phyloP scores from a whole-genome alignment of 2,888 invertebrate genomes.

The Acronicta alni region DNA sequence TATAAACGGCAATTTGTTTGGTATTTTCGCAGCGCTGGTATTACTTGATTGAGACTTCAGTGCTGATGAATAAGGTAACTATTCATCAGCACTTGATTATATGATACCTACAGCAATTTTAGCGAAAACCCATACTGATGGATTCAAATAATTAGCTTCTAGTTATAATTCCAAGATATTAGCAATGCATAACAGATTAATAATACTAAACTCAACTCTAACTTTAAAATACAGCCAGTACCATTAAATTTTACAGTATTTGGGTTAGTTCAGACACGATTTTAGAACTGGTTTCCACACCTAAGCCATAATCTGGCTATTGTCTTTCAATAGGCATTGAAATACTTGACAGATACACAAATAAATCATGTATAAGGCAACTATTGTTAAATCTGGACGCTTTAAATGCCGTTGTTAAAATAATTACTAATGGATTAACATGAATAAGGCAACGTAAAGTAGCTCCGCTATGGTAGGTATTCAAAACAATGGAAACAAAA shows the following conservation, averaged over 20 bases:
- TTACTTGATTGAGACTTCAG: conserved; percentile 33
- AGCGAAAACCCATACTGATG: not conserved
- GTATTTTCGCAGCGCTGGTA: conserved; percentile 37
- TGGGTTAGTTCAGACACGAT: conserved; percentile 41
- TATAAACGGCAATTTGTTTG: conserved; percentile 51
- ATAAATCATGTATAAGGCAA: conserved; percentile 30
- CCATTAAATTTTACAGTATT: conserved; percentile 32
- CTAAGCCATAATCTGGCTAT: conserved; percentile 38
- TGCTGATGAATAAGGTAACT: conserved; percentile 25
- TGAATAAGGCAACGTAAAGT: conserved; percentile 8
- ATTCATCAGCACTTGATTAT: too few species aligned
- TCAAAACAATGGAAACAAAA: conserved; percentile 18
- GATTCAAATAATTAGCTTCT: not conserved
- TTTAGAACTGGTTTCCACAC: conserved; percentile 37
- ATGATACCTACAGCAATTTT: too few species aligned
- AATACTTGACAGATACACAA: conserved; percentile 39
- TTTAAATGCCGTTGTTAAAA: conserved; percentile 17
- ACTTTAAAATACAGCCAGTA: not conserved
- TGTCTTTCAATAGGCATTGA: conserved; percentile 35
- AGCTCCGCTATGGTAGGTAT: conserved; percentile 4
- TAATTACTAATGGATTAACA: conserved; percentile 1
- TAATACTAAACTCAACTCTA: too few species aligned
- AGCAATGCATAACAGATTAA: conserved; percentile 16
- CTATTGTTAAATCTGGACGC: conserved; percentile 27
- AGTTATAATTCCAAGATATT: not conserved